These are phyloP conservation scores for Hyles vespertilio DNA, from an alignment of 1,140 invertebrate genomes.

Conservation along the genomic window DNA sequence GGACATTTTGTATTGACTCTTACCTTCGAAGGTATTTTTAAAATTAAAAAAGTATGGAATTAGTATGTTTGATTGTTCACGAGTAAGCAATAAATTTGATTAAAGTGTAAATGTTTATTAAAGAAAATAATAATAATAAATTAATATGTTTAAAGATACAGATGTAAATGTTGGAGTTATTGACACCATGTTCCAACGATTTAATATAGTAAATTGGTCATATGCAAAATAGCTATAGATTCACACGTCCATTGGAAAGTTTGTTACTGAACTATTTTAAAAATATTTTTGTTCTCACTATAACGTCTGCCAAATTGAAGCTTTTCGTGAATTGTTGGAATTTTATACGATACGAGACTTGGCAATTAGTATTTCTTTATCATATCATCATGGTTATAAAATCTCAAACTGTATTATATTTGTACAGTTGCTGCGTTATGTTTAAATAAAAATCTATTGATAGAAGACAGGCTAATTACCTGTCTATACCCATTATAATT, in stretches of 20 bases:
- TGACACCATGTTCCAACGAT: too few relatives aligned
- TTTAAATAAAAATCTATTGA: too few relatives aligned
- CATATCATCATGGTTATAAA: not conserved
- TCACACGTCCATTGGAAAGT: not conserved
- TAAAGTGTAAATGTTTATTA: too few relatives aligned
- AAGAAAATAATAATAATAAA: too few relatives aligned
- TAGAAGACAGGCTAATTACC: too few relatives aligned
- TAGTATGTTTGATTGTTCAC: too few relatives aligned
- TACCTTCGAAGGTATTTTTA: constrained; percentile 47
- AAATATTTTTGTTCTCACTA: not conserved
- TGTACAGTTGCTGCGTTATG: too few relatives aligned
- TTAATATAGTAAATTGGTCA: too few relatives aligned
- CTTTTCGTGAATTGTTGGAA: not conserved
- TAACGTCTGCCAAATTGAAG: constrained; percentile 4
- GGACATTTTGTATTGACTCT: constrained; percentile 41
- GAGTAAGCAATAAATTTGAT: too few relatives aligned
- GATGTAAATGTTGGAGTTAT: too few relatives aligned
- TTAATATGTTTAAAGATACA: too few relatives aligned
- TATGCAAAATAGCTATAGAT: not conserved
- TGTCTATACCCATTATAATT: too few relatives aligned
- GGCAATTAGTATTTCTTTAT: not conserved
- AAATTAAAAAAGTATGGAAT: constrained; percentile 9
- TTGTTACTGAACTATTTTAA: not conserved
- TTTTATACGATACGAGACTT: constrained; percentile 2
- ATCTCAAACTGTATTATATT: not conserved